Evolutionary conservation across 2,113 vertebrate species (phyloP), one percentile per base, ranked within the genome.

Genomic region (Gnathonemus longibarbis): DNA sequence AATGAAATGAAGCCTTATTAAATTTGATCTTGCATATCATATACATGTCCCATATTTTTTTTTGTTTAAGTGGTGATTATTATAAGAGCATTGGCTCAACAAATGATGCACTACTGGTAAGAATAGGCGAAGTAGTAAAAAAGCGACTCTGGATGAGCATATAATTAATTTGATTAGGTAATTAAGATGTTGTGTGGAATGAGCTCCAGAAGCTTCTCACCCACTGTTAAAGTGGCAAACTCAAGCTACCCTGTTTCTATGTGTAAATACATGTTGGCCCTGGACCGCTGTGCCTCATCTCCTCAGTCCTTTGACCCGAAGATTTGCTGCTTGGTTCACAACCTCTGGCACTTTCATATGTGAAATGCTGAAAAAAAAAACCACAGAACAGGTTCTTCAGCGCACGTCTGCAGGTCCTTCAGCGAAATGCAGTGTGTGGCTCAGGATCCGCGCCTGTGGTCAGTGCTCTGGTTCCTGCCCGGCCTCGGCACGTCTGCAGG

Each of bases 151-250:
- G 85, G 48, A 85, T 74, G 58, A 90, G 66, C 85, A 77, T 31
- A 88, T 90, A 49, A 93, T 93, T 93, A 94, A 94, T 88, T 92
- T 88, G 92, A 94, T 95, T 93, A 93, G 74, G 77, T 91, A 87
- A 93, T 88, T 89, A 94, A 91, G 45, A 52, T 88, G 84, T 89
- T 90, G 89, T 91, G 91, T 91, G 48, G 90, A 90, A 91, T 62
- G 58, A 70, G 90, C 90, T 53, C 62, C 50, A 11, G 84, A 27
- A 90, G 88, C 84, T 83, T 53, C 91, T 91, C 91, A 88, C 89
- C 83, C 90, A 92, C 90, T 89, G 87, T 27, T 84, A 77, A 27
- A 86, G 45, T 31, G 8, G 87, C 0, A n/a, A 17, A 56, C n/a
- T 24, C 15, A 86, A 11, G 45, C 84, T 87, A 31, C 10, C 84